Evolutionary conservation across 2,888 invertebrate species (phyloP).

Genomic region (Hypomecis atomaria): DNA sequence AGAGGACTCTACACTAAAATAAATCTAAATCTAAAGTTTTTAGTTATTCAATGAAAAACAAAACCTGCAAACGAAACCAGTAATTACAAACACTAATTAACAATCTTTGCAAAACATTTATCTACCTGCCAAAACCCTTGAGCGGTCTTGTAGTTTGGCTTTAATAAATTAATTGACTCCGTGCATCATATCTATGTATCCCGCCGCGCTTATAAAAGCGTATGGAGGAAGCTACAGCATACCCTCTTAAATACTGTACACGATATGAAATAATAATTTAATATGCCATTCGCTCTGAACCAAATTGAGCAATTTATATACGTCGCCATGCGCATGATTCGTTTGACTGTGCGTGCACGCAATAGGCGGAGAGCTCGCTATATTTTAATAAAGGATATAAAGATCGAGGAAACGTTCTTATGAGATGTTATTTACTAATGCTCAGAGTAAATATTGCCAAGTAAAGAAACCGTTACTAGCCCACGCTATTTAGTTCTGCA

Average conservation of each 20-base stretch:
- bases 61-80: background rate
- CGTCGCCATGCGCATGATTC: slow-evolving; percentile 51
- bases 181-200: slow-evolving; percentile 42
- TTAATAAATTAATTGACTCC: slow-evolving; percentile 39
- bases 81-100: background rate
- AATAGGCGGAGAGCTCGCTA: slow-evolving; percentile 33
- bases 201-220: slow-evolving; percentile 61
- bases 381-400: background rate
- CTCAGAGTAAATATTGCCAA: no score
- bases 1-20: no score
- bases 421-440: no score
- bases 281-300: slow-evolving; percentile 71
- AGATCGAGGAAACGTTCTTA: no score
- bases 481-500: no score
- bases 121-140: slow-evolving; percentile 13
- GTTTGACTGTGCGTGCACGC: slow-evolving; percentile 45
- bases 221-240: slow-evolving; percentile 65
- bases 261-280: slow-evolving; percentile 72
- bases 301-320: slow-evolving; percentile 81
- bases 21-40: no score
- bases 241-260: slow-evolving; percentile 49
- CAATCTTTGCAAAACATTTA: background rate
- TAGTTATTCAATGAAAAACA: no score
- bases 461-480: no score
- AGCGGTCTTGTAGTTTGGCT: slow-evolving; percentile 23